Conservation (phyloP, 2,888 invertebrate genomes). For the Colletes collaris region DNA sequence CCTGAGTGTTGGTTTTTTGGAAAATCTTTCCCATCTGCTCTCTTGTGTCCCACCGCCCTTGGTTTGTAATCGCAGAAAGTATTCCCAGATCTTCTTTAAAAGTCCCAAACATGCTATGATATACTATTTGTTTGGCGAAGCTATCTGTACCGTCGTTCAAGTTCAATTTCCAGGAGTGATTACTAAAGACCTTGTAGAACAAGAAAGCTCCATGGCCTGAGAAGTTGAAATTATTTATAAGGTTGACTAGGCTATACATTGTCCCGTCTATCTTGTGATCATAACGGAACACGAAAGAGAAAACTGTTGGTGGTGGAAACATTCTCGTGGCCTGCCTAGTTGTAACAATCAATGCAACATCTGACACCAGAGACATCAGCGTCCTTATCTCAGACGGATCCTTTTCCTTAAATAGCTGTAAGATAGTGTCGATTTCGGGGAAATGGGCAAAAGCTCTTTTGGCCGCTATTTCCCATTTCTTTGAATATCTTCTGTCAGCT, state of each 20-base stretch:
- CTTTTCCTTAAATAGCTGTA: neutral
- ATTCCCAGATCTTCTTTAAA: conserved; percentile 11
- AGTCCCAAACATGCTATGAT: conserved; percentile 20
- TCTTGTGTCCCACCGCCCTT: neutral
- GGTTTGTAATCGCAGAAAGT: neutral
- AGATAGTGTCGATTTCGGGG: neutral
- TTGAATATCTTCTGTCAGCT: neutral
- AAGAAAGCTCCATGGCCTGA: conserved; percentile 1
- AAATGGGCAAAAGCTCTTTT: conserved; percentile 12
- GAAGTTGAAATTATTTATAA: conserved; percentile 12
- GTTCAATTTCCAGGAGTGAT: neutral
- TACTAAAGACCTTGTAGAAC: no score
- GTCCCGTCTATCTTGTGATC: no score
- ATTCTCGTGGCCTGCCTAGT: neutral
- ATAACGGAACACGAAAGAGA: neutral
- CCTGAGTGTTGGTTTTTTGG: neutral
- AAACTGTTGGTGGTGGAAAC: neutral
- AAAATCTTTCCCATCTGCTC: conserved; percentile 10
- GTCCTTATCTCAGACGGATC: neutral
- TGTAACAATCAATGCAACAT: no score
- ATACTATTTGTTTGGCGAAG: neutral
- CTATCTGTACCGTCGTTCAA: conserved; percentile 4
- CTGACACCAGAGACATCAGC: no score
- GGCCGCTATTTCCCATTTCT: neutral
- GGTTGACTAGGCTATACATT: no score